Conservation (phyloP, 2,113 vertebrate species). For the Megaptera novaeangliae region DNA sequence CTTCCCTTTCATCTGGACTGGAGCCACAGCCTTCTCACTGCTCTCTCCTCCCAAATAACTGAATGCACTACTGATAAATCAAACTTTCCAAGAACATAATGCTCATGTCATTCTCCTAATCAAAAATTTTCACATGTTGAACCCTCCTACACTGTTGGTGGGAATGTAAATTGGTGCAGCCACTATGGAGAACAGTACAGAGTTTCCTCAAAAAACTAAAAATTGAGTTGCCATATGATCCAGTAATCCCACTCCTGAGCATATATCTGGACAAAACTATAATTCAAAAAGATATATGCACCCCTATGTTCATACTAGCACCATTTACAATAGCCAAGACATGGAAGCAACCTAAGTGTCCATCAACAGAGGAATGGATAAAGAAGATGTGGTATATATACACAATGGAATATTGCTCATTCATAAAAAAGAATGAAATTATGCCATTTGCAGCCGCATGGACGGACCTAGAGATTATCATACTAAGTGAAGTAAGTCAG, state of each 20-base stretch:
- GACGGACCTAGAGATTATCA: not conserved
- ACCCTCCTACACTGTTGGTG: not conserved
- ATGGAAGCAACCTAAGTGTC: not conserved
- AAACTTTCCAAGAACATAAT: not conserved
- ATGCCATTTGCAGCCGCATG: not conserved
- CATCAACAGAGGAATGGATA: not conserved
- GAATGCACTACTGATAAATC: not conserved
- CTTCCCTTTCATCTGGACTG: not conserved
- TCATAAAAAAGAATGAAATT: not conserved
- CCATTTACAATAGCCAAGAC: not conserved
- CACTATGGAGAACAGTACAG: not conserved
- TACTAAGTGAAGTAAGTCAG: not conserved
- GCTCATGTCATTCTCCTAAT: not conserved
- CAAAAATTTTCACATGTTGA: not conserved
- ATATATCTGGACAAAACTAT: not conserved
- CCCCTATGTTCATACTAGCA: not conserved
- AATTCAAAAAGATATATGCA: not conserved
- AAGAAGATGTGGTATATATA: too few relatives aligned
- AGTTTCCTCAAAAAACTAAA: not conserved
- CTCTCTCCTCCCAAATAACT: not conserved
- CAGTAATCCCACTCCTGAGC: not conserved
- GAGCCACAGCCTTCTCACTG: not conserved
- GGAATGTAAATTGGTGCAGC: not conserved
- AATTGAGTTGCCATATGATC: not conserved
- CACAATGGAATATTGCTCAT: not conserved